phyloP scores from a whole-genome alignment of 2,113 vertebrate species.

The Todiramphus saurophagus region DNA sequence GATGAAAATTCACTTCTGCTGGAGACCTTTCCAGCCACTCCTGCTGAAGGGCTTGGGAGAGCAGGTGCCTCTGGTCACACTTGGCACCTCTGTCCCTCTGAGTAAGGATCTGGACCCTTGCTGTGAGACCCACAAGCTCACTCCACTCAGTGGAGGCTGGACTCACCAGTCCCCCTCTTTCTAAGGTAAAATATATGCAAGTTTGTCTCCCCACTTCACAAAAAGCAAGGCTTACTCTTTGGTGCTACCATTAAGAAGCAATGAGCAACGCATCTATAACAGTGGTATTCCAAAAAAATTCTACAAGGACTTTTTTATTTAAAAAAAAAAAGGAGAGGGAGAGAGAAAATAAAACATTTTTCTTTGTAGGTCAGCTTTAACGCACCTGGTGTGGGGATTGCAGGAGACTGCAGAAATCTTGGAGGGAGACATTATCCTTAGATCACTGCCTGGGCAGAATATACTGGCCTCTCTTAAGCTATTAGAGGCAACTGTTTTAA shows the following conservation, averaged over 20 bases:
- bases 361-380: conserved; percentile 1
- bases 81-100: neutral
- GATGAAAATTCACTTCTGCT: neutral
- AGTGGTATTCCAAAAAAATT: neutral
- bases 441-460: conserved; percentile 56
- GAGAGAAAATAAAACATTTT: neutral
- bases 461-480: conserved; percentile 66
- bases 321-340: neutral
- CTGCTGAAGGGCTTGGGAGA: neutral
- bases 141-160: neutral
- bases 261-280: neutral
- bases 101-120: neutral
- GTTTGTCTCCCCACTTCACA: neutral
- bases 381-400: neutral
- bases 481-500: conserved; percentile 69
- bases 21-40: neutral
- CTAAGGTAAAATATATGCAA: neutral
- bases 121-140: neutral
- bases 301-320: neutral
- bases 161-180: neutral
- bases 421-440: conserved; percentile 54
- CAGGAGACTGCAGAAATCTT: conserved; percentile 11
- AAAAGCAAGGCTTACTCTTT: neutral
- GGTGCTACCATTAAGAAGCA: neutral
- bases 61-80: neutral